Base-by-base conservation (phyloP, 2,113 vertebrate species). In the Upupa epops region DNA sequence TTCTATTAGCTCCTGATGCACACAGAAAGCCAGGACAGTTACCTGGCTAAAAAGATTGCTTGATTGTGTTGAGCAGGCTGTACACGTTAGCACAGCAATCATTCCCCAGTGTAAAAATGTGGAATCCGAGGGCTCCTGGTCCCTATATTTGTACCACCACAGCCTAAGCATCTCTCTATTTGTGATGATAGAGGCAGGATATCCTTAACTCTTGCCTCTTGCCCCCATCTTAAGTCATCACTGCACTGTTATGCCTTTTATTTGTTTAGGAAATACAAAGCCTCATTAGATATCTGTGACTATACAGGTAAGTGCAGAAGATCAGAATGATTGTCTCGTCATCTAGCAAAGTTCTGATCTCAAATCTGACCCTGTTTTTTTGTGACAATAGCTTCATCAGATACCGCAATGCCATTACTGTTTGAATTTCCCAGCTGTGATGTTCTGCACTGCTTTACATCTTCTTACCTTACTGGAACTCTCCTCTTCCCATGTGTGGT, bases 231-330 rank as follows among this genome's bases (percentile, higher is more conserved):
- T 34, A 52, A 64, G 16, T 70, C 45, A 31, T 85, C 40, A 34
- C n/a, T 91, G 20, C 3, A 2, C 36, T 63, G 6, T 90, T 90
- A 34, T 89, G 59, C 89, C 83, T 97, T 96, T 69, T 74, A 64
- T 90, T 92, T 92, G 25, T 91, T 81, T 82, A 93, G 95, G 82
- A 94, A 87, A 86, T 74, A n/a, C 66, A 88, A 87, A 94, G 52
- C 68, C 89, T 95, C 52, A 65, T 88, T 96, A 94, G 51, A 59
- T 96, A 95, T 49, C 84, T 96, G 48, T 93, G 88, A 93, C 64
- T 86, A 37, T 56, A 15, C 96, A 97, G 95, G 96, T 97, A 97
- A 97, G 96, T 97, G 85, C 77, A 81, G 89, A 78, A 90, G 93
- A 96, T 96, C 95, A 95, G 92, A 97, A 97, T 86, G 59, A 25